Evolutionary conservation across 2,797 vertebrate species (phyloP).

Genomic region (Sitta carolinensis): DNA sequence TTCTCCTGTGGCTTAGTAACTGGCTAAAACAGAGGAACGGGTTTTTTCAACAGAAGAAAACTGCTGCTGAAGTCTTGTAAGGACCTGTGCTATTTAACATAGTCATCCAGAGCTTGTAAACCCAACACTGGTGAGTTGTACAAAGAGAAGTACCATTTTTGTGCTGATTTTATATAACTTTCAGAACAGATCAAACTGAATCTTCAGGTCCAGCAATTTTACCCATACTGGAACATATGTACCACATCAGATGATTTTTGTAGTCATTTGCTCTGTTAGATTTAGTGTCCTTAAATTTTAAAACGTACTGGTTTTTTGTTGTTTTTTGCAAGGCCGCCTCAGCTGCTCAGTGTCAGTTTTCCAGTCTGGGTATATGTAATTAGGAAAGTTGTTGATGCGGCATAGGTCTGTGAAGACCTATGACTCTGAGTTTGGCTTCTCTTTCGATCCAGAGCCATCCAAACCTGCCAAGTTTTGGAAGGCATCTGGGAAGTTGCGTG

Average conservation of each 20-base stretch:
- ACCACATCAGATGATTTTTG: neutral
- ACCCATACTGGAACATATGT: neutral
- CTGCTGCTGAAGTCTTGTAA: neutral
- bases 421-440: neutral
- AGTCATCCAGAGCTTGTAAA: neutral
- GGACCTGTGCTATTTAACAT: neutral
- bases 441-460: neutral
- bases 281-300: neutral
- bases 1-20: neutral
- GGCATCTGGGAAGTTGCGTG: rapidly evolving
- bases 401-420: neutral
- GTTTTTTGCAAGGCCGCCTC: neutral
- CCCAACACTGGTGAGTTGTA: neutral
- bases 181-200: neutral
- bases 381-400: neutral
- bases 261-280: neutral
- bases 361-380: neutral
- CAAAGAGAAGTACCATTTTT: neutral
- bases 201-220: neutral
- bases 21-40: neutral
- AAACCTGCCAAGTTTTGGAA: neutral
- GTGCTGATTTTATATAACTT: neutral
- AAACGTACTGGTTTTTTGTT: neutral
- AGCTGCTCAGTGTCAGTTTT: neutral
- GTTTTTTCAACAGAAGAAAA: neutral